Evolutionary conservation across 2,797 vertebrate genomes (phyloP).

Genomic region (Diplodus sargus): DNA sequence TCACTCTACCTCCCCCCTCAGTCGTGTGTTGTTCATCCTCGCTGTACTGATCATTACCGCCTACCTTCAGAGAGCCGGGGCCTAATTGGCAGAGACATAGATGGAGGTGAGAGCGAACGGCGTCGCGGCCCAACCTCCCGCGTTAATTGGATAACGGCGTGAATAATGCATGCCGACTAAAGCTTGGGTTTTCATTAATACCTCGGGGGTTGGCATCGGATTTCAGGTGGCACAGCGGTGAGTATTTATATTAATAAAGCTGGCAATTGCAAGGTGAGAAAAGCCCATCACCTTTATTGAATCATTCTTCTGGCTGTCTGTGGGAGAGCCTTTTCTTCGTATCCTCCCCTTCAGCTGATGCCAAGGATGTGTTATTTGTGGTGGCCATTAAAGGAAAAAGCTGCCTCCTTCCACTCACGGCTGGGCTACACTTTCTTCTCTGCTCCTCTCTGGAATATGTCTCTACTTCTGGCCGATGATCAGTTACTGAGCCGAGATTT

Average conservation of each 20-base stretch:
- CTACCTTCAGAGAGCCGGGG: conserved; percentile 63
- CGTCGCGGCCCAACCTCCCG: conserved; percentile 51
- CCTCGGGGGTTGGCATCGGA: conserved; percentile 46
- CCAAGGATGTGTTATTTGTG: conserved; percentile 50
- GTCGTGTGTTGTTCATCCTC: conserved; percentile 41
- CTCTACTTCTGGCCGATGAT: conserved; percentile 7
- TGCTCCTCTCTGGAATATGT: not conserved
- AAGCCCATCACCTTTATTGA: conserved; percentile 60
- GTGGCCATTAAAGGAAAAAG: conserved; percentile 43
- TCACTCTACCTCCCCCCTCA: not conserved
- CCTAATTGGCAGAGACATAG: conserved; percentile 76
- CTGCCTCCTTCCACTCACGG: conserved; percentile 8
- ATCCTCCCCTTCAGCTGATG: conserved; percentile 28
- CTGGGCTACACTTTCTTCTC: conserved; percentile 1
- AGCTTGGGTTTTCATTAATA: conserved; percentile 82
- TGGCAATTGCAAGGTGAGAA: conserved; percentile 48
- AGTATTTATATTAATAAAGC: conserved; percentile 73
- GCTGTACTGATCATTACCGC: conserved; percentile 69
- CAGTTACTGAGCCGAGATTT: conserved; percentile 7
- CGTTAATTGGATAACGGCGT: conserved; percentile 82
- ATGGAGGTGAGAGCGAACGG: conserved; percentile 62
- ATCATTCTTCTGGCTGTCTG: conserved; percentile 59
- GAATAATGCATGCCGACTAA: conserved; percentile 85
- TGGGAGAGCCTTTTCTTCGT: conserved; percentile 41
- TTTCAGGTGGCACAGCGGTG: conserved; percentile 60